Percentiles rank a stretch among this genome's conserved stretches.
Conservation (phyloP, 1,140 invertebrate genomes). For the Caenorhabditis remanei region DNA sequence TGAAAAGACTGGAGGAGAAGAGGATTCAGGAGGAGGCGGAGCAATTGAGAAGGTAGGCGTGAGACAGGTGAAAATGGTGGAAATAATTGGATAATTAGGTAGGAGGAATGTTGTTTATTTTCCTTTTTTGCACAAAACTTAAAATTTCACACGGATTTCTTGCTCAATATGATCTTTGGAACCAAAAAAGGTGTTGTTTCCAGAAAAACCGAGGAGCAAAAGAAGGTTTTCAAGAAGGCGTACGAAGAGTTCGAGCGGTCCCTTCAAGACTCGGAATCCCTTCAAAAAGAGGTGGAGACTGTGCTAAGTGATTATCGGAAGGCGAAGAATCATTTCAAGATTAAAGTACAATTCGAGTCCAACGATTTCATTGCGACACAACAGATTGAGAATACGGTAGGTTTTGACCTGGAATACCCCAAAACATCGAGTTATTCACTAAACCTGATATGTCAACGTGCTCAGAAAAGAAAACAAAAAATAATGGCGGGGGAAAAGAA, state of each 20-base stretch:
- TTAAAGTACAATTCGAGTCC: not conserved
- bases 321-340: not conserved
- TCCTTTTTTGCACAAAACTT: no score
- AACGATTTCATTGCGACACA: conserved; percentile 30
- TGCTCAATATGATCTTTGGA: no score
- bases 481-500: no score
- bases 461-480: not conserved
- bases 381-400: conserved; percentile 17
- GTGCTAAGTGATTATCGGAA: conserved; percentile 16
- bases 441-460: not conserved
- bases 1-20: not conserved
- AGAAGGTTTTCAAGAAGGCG: not conserved
- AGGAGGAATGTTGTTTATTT: no score
- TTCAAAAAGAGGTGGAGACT: conserved; percentile 7
- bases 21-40: not conserved
- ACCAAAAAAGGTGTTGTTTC: not conserved
- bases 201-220: conserved; percentile 15
- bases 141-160: no score
- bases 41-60: not conserved
- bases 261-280: not conserved
- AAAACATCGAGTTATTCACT: not conserved
- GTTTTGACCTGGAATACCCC: no score
- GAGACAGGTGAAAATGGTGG: not conserved
- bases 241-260: not conserved
- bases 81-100: not conserved